Evolutionary conservation across 2,113 vertebrate species (phyloP), one percentile per base, ranked within the genome.

Genomic region (Hyperopisus bebe): DNA sequence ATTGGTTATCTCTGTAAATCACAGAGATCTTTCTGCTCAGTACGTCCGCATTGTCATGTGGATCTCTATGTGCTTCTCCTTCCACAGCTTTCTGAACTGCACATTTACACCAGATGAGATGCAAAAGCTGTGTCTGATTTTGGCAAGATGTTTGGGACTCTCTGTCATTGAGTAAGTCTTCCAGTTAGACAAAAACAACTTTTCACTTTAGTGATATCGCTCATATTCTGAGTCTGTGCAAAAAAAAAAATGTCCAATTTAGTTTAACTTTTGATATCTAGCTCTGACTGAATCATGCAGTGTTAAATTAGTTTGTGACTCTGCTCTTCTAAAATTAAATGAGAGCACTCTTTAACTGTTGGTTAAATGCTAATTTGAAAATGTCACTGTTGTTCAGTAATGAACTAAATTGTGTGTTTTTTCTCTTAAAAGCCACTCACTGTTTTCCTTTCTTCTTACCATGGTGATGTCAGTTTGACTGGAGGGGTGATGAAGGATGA

Each of bases 81-180:
- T 94, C 27, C 91, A 95, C 90, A 90, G 90, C 42, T 17, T 90
- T 84, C 10, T 94, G 62, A 94, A 95, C 66, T 94, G 93, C 89
- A 93, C 90, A 35, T 93, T 95, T 90, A 94, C 24, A 27, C 46
- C 87, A 1, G 5, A 83, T 9, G 89, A 93, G 19, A 92, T 96
- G 87, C 46, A 89, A 70, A 92, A 51, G 19, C 86, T 95, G 35
- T 93, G 91, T 50, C n/a, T 87, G 5, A 90, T 93, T 21, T 84
- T 96, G 89, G 17, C 77, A 0, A 3, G 10, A 58, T 94, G 91
- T 91, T 89, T 90, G 0, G 70, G 62, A 27, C 47, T 95, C 10
- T 93, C 92, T 77, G 86, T 91, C 11, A 90, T 96, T 70, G 91
- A 96, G 96, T 96, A 91, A 95, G 95, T 92, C 19, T 19, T 88